phyloP scores from a whole-genome alignment of 2,797 vertebrate genomes.

The Poeciliopsis presidionis region DNA sequence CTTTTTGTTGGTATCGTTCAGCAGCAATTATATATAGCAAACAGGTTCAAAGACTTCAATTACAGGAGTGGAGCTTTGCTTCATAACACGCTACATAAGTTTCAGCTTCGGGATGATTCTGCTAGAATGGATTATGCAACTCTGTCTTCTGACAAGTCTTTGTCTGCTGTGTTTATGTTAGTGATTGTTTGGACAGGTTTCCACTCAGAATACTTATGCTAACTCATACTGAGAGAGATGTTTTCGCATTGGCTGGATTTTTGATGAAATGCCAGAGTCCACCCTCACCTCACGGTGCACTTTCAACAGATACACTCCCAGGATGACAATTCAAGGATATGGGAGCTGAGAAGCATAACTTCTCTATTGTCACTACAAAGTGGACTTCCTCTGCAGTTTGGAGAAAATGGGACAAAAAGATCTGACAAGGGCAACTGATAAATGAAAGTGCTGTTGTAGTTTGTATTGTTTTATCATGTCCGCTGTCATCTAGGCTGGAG shows the following conservation, averaged over 20 bases:
- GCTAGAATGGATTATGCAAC: constrained; percentile 1
- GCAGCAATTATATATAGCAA: not conserved
- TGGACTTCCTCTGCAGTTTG: constrained; percentile 17
- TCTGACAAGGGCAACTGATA: constrained; percentile 52
- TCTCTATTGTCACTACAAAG: constrained; percentile 18
- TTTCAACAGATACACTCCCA: constrained; percentile 44
- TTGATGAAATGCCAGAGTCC: constrained; percentile 30
- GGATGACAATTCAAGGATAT: constrained; percentile 77
- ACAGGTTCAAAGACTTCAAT: not conserved
- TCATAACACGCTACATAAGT: not conserved
- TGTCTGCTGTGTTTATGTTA: not conserved
- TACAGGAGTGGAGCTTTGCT: not conserved
- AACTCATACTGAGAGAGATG: constrained; percentile 22
- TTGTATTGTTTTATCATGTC: constrained; percentile 48
- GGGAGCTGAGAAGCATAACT: constrained; percentile 32
- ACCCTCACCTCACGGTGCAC: constrained; percentile 42
- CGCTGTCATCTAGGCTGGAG: constrained; percentile 26
- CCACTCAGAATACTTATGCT: constrained; percentile 20
- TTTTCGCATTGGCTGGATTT: constrained; percentile 33
- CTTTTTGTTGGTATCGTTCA: not conserved
- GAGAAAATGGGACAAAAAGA: constrained; percentile 47
- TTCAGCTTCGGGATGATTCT: not conserved
- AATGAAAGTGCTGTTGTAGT: constrained; percentile 54
- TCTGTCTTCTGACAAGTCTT: not conserved
- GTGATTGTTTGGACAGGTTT: constrained; percentile 15